Percentiles rank a stretch among this genome's conserved stretches.
Conservation (phyloP, 37 sponge, comb jelly and placozoan species). For the Haliclona indistincta region DNA sequence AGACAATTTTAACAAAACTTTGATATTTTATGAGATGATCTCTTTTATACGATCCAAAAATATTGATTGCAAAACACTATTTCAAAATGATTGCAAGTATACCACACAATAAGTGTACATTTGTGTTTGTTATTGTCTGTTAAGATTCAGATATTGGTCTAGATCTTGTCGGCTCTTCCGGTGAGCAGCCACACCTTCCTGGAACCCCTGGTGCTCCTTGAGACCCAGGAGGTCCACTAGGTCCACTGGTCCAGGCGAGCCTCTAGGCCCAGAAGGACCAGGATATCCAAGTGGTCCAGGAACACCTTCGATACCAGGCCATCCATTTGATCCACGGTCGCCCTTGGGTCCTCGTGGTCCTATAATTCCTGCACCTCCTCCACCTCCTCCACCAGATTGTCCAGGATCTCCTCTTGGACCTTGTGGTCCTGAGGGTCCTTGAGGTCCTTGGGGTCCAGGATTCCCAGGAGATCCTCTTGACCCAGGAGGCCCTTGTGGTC, state of each 20-base stretch:
- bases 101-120: no score
- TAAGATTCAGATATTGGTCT: no score
- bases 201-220: neutral
- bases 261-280: constrained; percentile 14
- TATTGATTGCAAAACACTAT: no score
- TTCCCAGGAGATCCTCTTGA: no score
- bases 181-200: constrained; percentile 41
- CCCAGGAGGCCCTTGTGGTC: constrained; percentile 53
- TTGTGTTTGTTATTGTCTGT: no score
- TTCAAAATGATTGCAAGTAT: no score
- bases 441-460: no score
- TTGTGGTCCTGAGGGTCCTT: no score
- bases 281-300: constrained; percentile 34
- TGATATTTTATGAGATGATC: no score
- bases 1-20: no score
- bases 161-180: no score
- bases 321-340: constrained; percentile 35
- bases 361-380: constrained; percentile 45
- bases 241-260: constrained; percentile 33
- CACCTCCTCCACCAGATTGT: constrained; percentile 8
- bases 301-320: constrained; percentile 48
- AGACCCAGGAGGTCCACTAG: constrained; percentile 16
- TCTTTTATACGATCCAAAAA: no score
- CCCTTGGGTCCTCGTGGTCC: constrained; percentile 48
- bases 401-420: constrained; percentile 43